Percentiles rank a stretch among this genome's conserved stretches.
phyloP scores from a whole-genome alignment of 2,888 invertebrate genomes.

The Choristoneura rosaceana region DNA sequence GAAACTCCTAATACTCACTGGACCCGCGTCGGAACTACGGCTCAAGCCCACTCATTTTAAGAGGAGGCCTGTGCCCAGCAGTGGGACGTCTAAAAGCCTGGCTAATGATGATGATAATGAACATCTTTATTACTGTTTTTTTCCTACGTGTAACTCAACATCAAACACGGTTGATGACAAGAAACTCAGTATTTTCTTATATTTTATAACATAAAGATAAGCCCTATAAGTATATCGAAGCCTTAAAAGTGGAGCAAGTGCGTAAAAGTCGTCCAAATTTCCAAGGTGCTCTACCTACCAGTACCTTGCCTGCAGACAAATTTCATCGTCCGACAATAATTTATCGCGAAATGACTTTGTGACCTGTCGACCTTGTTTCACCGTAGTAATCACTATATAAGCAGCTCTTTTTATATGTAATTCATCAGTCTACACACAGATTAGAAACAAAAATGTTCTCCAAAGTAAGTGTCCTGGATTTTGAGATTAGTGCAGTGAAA shows the following conservation, averaged over 20 bases:
- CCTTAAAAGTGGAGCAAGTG: conserved; percentile 4
- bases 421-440: conserved; percentile 43
- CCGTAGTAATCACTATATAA: conserved; percentile 48
- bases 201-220: too few species aligned
- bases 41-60: too few species aligned
- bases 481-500: conserved; percentile 33
- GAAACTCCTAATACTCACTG: too few species aligned
- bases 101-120: too few species aligned
- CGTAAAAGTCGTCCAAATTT: conserved; percentile 35
- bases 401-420: conserved; percentile 38
- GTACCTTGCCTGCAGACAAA: conserved; percentile 21
- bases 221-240: background rate
- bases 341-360: conserved; percentile 39
- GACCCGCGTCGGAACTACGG: too few species aligned
- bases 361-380: conserved; percentile 49
- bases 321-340: conserved; percentile 38
- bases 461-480: conserved; percentile 45
- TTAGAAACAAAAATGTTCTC: conserved; percentile 44
- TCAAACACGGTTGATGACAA: too few species aligned
- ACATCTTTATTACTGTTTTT: too few species aligned
- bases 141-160: too few species aligned
- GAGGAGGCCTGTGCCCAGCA: too few species aligned
- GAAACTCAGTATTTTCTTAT: too few species aligned
- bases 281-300: conserved; percentile 34
- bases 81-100: too few species aligned